Evolutionary conservation across 2,113 vertebrate species (phyloP).

Genomic region (Chinchilla lanigera): DNA sequence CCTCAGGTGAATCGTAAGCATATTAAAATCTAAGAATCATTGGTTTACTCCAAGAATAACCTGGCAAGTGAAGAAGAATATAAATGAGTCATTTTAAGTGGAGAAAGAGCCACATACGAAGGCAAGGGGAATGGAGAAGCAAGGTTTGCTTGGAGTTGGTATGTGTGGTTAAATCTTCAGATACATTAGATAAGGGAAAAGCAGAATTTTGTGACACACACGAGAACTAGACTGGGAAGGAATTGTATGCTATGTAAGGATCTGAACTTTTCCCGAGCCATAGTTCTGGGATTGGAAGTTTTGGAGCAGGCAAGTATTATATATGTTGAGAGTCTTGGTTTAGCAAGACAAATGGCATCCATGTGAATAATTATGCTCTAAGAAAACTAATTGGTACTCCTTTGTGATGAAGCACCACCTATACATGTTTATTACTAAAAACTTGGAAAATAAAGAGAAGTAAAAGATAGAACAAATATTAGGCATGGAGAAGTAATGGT

Average conservation of each 20-base stretch:
- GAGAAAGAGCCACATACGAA: not conserved
- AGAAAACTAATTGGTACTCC: conserved; percentile 31
- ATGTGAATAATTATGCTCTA: conserved; percentile 35
- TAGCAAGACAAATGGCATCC: conserved; percentile 15
- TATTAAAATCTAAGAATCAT: conserved; percentile 33
- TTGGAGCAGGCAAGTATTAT: not conserved
- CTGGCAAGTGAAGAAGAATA: not conserved
- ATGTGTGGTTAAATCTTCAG: not conserved
- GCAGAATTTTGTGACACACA: not conserved
- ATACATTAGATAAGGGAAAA: not conserved
- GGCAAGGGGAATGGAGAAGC: not conserved
- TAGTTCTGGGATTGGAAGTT: not conserved
- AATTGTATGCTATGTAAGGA: not conserved
- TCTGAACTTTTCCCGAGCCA: conserved; percentile 7
- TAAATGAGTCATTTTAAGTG: conserved; percentile 11
- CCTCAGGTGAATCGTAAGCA: not conserved
- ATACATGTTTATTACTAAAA: conserved; percentile 16
- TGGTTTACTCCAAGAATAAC: not conserved
- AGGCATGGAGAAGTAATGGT: not conserved
- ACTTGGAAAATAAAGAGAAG: conserved; percentile 56
- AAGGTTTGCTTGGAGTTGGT: not conserved
- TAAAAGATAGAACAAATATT: not conserved
- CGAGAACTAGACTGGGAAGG: not conserved
- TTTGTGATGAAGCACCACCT: conserved; percentile 3
- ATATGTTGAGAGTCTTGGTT: not conserved